Base-by-base conservation (phyloP, 2,797 vertebrate genomes). In the Ctenosaura bakeri region DNA sequence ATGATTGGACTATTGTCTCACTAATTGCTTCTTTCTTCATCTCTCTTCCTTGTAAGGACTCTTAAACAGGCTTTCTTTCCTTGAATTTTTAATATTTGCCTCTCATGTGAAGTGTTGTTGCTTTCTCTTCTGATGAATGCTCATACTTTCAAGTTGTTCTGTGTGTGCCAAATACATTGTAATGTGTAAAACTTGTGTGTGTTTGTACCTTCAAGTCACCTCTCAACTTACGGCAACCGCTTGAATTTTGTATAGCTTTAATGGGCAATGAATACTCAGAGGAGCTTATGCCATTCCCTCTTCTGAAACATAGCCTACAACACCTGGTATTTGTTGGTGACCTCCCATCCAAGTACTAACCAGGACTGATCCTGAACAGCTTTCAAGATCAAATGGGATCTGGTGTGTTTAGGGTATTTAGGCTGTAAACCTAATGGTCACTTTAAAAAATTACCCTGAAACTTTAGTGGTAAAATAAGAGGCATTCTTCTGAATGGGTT, bases 51-150 rank as follows among this genome's bases (percentile, higher is more conserved):
- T 66, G 2, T 83, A n/a, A 76, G 38, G 13, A 20, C 52, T 8
- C 74, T 86, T 90, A 90, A 82, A 62, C 73, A 62, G 24, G 18
- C 42, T 82, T 87, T 71, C n/a, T 80, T 82, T 90, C 80, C 22
- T 52, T 86, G 42, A 90, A 76, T 32, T 24, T 78, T 71, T 74
- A 56, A 64, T 64, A 29, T 86, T 86, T 89, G 18, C 54, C 59
- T 35, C 50, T 7, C 54, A 62, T 50, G 84, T 86, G 69, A 82
- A 62, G 18, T 73, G 54, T 52, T 90, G 4, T 90, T 90, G 9
- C 24, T 38, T 82, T 87, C 24, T 64, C 22, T 64, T 83, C n/a
- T 83, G 42, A 54, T 54, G 64, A 77, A 52, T 77, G 26, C 32
- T 82, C 52, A 29, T 86, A 54, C 42, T 64, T 74, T 77, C 69